Evolutionary conservation across 2,888 invertebrate species (phyloP).

Genomic region (Luperina nickerlii): DNA sequence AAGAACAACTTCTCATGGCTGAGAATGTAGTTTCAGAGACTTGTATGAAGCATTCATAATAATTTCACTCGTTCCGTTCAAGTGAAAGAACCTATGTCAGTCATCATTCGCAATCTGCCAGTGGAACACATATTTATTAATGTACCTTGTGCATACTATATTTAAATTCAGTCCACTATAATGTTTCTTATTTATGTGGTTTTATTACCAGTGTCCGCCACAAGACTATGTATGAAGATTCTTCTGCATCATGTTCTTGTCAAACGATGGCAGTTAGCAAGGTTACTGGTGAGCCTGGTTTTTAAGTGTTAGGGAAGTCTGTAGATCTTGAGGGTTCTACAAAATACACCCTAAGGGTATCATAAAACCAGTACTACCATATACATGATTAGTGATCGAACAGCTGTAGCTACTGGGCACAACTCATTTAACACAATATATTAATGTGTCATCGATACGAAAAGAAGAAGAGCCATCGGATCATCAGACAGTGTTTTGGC

Average conservation of each 20-base stretch:
- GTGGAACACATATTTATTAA: no score
- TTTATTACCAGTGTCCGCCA: no score
- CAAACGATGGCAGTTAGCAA: neutral
- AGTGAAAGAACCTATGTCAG: no score
- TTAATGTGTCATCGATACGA: neutral
- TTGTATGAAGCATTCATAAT: no score
- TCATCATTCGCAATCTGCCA: no score
- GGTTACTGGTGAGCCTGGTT: no score
- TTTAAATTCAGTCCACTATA: no score
- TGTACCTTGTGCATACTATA: no score
- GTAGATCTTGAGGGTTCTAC: neutral
- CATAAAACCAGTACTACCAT: neutral
- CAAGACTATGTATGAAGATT: neutral
- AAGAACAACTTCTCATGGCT: slow-evolving; percentile 2
- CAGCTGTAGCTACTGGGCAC: neutral
- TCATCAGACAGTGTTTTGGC: neutral
- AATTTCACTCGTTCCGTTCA: no score
- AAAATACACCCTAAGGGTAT: neutral
- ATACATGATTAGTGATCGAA: neutral
- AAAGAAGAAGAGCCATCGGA: neutral
- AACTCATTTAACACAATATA: neutral
- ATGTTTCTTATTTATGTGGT: no score
- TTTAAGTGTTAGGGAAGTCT: no score
- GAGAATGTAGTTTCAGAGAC: neutral
- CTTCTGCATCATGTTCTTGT: neutral